phyloP scores from a whole-genome alignment of 2,113 vertebrate species.

The Zonotrichia leucophrys region DNA sequence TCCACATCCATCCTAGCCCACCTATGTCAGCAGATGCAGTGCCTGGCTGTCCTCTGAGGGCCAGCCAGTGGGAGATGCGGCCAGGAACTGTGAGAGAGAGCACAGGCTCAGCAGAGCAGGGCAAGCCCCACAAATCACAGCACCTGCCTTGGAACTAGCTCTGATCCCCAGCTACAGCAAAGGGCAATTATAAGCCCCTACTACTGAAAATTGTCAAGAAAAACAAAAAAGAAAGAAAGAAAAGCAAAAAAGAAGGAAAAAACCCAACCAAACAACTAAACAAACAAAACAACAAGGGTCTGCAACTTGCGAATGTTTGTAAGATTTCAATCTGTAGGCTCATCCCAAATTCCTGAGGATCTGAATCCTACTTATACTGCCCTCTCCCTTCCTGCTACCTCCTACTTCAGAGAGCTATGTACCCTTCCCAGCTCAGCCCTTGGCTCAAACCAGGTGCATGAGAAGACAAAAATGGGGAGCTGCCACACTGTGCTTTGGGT shows the following conservation, averaged over 20 bases:
- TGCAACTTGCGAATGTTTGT: neutral
- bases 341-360: neutral
- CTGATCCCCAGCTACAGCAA: neutral
- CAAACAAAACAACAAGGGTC: neutral
- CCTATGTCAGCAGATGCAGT: neutral
- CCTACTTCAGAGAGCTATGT: rapidly evolving
- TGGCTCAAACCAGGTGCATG: rapidly evolving
- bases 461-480: neutral
- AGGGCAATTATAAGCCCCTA: neutral
- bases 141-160: neutral
- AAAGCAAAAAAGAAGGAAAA: neutral
- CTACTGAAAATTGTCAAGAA: neutral
- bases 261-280: no score
- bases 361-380: neutral
- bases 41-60: neutral
- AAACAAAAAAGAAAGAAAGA: no score
- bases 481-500: neutral
- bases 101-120: rapidly evolving
- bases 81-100: neutral
- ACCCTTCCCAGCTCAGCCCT: neutral
- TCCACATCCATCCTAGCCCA: neutral
- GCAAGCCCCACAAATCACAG: neutral
- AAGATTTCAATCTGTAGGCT: neutral
- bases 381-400: neutral
- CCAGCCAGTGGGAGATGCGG: rapidly evolving